phyloP scores from a whole-genome alignment of 2,113 vertebrate species.

The Isurus oxyrinchus region DNA sequence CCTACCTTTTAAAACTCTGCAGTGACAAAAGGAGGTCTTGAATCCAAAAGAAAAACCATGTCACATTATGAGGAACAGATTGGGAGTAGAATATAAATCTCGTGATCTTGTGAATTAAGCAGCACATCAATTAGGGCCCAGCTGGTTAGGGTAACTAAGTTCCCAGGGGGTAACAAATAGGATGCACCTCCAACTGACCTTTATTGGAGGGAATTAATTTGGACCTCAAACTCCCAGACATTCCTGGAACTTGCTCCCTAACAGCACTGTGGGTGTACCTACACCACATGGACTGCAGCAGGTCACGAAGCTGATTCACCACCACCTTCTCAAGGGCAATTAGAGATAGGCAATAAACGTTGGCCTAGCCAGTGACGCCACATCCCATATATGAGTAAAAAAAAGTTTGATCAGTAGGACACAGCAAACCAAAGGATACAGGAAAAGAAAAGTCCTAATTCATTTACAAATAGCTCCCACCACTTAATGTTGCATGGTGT shows the following conservation, averaged over 20 bases:
- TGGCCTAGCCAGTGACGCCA: too few relatives aligned
- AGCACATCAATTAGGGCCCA: background rate
- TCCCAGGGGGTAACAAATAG: background rate
- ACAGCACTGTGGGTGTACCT: too few relatives aligned
- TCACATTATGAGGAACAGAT: background rate
- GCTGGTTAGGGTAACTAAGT: background rate
- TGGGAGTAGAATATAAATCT: background rate
- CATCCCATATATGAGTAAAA: too few relatives aligned
- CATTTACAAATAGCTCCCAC: background rate
- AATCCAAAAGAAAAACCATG: background rate
- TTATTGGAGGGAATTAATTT: slow-evolving; percentile 17
- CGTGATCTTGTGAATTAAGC: background rate
- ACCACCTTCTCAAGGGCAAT: too few relatives aligned
- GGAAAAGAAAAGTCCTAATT: background rate
- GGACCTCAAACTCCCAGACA: background rate
- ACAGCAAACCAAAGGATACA: background rate
- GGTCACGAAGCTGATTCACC: too few relatives aligned
- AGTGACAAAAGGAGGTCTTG: background rate
- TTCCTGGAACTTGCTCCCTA: too few relatives aligned
- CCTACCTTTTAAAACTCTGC: background rate
- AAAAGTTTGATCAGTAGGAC: background rate
- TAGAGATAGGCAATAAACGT: too few relatives aligned
- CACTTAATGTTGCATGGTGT: background rate
- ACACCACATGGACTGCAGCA: too few relatives aligned
- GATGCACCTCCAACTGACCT: background rate